Evolutionary conservation across 2,113 vertebrate species (phyloP).

Genomic region (Coregonus clupeaformis): DNA sequence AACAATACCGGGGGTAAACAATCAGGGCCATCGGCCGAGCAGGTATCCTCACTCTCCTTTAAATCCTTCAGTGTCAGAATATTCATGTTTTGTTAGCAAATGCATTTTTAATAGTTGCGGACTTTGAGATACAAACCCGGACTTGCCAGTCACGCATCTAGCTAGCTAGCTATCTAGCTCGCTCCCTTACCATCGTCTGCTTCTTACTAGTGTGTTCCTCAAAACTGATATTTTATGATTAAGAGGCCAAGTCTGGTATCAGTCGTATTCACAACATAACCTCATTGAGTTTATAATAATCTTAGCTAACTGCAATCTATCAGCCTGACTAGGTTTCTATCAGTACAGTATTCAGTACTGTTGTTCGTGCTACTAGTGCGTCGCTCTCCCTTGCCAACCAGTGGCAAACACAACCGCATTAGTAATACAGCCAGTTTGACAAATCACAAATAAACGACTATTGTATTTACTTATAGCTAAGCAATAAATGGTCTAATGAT

Average conservation of each 20-base stretch:
- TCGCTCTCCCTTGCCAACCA: not conserved
- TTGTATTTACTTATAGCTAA: no score
- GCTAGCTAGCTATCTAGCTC: no score
- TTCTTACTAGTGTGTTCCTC: no score
- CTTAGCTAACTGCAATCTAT: not conserved
- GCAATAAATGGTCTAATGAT: no score
- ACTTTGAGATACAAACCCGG: not conserved
- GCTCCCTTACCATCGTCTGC: no score
- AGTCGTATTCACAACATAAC: not conserved
- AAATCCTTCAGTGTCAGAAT: no score
- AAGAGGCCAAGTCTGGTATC: not conserved
- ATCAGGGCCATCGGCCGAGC: constrained; percentile 69
- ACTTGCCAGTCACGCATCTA: not conserved
- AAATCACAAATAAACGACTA: no score
- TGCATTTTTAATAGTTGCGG: not conserved
- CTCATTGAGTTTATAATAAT: not conserved
- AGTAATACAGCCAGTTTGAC: no score
- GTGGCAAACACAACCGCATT: no score
- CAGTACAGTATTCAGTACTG: not conserved
- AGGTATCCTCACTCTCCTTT: constrained; percentile 54
- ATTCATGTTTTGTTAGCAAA: not conserved
- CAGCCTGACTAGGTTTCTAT: not conserved
- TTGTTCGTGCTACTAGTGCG: not conserved
- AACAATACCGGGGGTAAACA: constrained; percentile 62
- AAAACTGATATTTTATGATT: no score